A percentile compares a stretch with the other conserved stretches of the same genome.
phyloP scores from a whole-genome alignment of 1,140 invertebrate species.

The Cydia amplana region DNA sequence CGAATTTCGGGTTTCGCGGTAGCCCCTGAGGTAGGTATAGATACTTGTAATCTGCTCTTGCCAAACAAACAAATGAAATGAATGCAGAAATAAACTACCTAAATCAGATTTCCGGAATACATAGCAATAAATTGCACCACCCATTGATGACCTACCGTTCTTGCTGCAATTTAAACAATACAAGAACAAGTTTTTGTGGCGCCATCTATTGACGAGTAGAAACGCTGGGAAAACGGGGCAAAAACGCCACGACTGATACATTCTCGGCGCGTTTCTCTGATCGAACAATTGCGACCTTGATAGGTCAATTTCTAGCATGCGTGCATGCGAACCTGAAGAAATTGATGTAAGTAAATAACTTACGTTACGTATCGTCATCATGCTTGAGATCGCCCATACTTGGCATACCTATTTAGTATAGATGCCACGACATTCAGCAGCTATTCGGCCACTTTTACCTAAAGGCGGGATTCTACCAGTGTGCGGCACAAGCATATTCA shows the following conservation, averaged over 20 bases:
- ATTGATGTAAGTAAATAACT: neutral
- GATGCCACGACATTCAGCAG: too few relatives aligned
- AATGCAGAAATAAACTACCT: neutral
- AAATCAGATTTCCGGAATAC: constrained; percentile 7
- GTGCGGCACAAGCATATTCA: too few relatives aligned
- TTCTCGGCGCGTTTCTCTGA: constrained; percentile 17
- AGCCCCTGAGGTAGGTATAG: too few relatives aligned
- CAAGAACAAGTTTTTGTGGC: constrained; percentile 45
- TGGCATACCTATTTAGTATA: too few relatives aligned
- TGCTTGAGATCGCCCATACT: too few relatives aligned
- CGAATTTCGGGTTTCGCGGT: too few relatives aligned
- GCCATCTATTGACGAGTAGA: constrained; percentile 64
- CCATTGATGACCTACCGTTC: neutral
- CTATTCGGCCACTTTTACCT: too few relatives aligned
- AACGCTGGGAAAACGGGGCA: constrained; percentile 55
- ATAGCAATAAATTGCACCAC: neutral
- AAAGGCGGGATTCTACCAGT: too few relatives aligned
- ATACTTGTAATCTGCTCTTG: neutral
- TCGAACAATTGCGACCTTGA: constrained; percentile 10
- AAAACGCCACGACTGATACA: neutral
- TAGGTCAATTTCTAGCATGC: constrained; percentile 17
- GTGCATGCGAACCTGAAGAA: neutral
- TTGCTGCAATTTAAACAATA: constrained; percentile 45
- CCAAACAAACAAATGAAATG: neutral
- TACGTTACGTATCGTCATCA: too few relatives aligned